Percentiles rank a stretch among this genome's conserved stretches.
Evolutionary conservation across 2,113 vertebrate species (phyloP).

Genomic region (Pseudopipra pipra): DNA sequence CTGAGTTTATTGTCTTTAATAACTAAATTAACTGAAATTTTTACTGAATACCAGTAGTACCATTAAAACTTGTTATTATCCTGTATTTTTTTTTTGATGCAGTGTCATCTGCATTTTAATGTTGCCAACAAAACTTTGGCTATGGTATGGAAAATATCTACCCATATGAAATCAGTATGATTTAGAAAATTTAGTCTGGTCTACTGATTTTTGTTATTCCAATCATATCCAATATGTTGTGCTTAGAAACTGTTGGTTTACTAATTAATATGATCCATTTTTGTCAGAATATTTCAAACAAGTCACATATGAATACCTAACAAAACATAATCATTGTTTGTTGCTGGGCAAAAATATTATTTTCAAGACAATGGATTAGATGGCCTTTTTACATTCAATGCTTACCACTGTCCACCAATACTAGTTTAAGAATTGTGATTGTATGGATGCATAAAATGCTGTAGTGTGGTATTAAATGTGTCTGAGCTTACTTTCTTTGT

Average conservation of each 20-base stretch:
- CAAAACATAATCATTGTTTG: background rate
- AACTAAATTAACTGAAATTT: background rate
- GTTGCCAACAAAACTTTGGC: background rate
- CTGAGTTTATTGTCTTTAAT: background rate
- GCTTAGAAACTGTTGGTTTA: background rate
- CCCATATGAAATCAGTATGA: background rate
- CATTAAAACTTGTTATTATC: background rate
- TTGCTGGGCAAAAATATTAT: background rate
- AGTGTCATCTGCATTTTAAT: background rate
- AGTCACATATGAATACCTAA: background rate
- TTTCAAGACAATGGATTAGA: background rate
- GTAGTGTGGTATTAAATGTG: background rate
- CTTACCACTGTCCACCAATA: background rate
- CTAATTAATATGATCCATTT: background rate
- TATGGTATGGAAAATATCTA: background rate
- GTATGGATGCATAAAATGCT: background rate
- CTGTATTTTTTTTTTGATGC: background rate
- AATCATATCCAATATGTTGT: background rate
- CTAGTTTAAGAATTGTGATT: background rate
- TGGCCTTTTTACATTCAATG: slow-evolving; percentile 1
- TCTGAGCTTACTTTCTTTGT: background rate
- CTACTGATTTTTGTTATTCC: background rate
- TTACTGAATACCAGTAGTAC: background rate
- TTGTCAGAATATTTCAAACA: background rate
- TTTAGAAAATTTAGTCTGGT: background rate